phyloP scores from a whole-genome alignment of 2,888 invertebrate species.

The Ommatoiulus sabulosus region DNA sequence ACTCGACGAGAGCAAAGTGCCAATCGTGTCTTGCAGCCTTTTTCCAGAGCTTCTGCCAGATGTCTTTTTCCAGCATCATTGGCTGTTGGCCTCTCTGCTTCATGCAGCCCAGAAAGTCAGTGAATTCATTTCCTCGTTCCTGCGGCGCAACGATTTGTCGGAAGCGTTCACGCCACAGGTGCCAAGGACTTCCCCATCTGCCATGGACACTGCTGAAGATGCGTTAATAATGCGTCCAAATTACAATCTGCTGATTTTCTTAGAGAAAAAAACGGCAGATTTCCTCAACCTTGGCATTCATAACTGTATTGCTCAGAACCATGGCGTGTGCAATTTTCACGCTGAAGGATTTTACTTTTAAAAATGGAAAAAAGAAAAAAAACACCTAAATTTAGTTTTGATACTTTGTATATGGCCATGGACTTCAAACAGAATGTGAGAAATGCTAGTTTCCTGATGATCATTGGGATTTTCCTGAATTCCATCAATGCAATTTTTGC shows the following conservation, averaged over 20 bases:
- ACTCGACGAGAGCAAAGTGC: slow-evolving; percentile 39
- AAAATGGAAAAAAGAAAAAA: too few relatives aligned
- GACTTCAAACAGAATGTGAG: too few relatives aligned
- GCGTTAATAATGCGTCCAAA: not conserved
- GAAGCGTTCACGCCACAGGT: not conserved
- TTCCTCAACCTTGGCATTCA: not conserved
- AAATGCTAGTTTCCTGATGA: too few relatives aligned
- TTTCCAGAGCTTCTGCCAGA: not conserved
- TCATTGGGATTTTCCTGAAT: too few relatives aligned
- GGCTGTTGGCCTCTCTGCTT: not conserved
- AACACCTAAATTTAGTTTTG: too few relatives aligned
- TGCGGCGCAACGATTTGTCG: not conserved
- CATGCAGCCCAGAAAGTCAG: not conserved
- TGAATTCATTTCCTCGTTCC: not conserved
- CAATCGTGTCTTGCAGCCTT: slow-evolving; percentile 14
- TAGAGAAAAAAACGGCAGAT: not conserved
- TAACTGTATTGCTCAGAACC: too few relatives aligned
- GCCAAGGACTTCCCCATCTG: not conserved
- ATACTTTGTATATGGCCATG: too few relatives aligned
- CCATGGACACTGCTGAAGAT: not conserved
- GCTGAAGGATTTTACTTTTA: too few relatives aligned
- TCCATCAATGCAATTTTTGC: too few relatives aligned
- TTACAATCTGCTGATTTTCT: not conserved
- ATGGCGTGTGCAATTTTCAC: too few relatives aligned
- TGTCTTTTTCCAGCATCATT: slow-evolving; percentile 13